Base-by-base conservation (phyloP, 2,888 invertebrate genomes). In the Neocrepidodera transversa region DNA sequence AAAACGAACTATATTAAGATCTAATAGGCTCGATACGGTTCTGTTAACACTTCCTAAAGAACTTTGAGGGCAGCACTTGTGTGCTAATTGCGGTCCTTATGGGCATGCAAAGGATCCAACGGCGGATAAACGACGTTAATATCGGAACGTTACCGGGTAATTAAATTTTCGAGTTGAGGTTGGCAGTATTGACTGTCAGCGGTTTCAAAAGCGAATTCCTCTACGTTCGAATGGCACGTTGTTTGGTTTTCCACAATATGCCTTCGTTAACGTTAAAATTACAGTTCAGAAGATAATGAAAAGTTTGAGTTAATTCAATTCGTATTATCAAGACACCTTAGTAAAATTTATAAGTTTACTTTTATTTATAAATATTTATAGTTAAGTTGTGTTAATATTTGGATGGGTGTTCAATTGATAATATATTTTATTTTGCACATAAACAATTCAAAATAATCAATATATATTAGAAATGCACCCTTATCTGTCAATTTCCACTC, bases 41-140 rank as follows among this genome's bases (percentile, higher is more conserved):
- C 35, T 35, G 4, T 4, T 2, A 14, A 13, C 11, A 13, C 8
- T 13, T 13, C n/a, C 14, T 10, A 35, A 35, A 35, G 35, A 14
- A 35, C 28, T 35, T 14, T 35, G 1, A 35, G 35, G 35, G 35
- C 35, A 16, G 60, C 60, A 63, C 62, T 65, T 40, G 52, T 60
- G 53, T 11, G 51, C 58, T 63, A 63, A 65, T 65, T 65, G 65
- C 56, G 55, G 60, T 48, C 47, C 60, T 60, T 52, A 48, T 42
- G 58, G 63, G 58, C 40, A 58, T 58, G 60, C 52, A 52, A 58
- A 60, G 58, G 60, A 60, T 60, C 58, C 36, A 36, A 35, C 51
- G 58, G 38, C 43, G 58, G 47, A 58, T 63, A 60, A 63, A 63
- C 60, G 60, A 30, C 54, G 51, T 58, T 58, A 60, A 58, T 63